Evolutionary conservation across 2,113 vertebrate genomes (phyloP).

Genomic region (Takifugu bimaculatus): DNA sequence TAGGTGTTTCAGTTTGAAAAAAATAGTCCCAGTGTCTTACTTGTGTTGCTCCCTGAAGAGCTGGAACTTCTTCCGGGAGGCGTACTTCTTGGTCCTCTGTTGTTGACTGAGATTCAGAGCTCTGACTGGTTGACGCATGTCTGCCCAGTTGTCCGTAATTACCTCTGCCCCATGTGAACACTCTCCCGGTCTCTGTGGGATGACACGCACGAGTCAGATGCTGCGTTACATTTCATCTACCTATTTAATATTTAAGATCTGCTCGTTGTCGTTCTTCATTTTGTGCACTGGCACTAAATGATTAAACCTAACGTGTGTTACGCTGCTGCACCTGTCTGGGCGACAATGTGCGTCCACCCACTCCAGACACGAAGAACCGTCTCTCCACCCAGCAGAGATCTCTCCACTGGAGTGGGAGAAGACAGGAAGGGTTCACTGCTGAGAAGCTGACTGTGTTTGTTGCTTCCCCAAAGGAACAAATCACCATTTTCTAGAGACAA

Average conservation of each 20-base stretch:
- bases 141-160: constrained; percentile 89
- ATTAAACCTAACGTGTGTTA: neutral
- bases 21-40: constrained; percentile 59
- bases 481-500: constrained; percentile 75
- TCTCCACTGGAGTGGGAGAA: constrained; percentile 74
- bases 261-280: no score
- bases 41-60: constrained; percentile 80
- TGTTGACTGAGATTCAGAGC: constrained; percentile 25
- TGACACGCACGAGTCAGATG: neutral
- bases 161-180: constrained; percentile 90
- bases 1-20: neutral
- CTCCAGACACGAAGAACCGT: constrained; percentile 79
- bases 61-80: constrained; percentile 68
- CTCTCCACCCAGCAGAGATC: constrained; percentile 73
- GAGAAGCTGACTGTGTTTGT: constrained; percentile 84
- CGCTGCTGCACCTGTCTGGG: constrained; percentile 79
- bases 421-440: constrained; percentile 72
- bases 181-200: constrained; percentile 78
- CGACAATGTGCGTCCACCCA: constrained; percentile 90
- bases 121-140: constrained; percentile 13
- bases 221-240: neutral
- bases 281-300: neutral
- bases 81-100: constrained; percentile 20
- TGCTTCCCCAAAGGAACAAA: constrained; percentile 89
- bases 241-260: neutral